Conservation (phyloP, 2,797 vertebrate species). For the Carapus acus region DNA sequence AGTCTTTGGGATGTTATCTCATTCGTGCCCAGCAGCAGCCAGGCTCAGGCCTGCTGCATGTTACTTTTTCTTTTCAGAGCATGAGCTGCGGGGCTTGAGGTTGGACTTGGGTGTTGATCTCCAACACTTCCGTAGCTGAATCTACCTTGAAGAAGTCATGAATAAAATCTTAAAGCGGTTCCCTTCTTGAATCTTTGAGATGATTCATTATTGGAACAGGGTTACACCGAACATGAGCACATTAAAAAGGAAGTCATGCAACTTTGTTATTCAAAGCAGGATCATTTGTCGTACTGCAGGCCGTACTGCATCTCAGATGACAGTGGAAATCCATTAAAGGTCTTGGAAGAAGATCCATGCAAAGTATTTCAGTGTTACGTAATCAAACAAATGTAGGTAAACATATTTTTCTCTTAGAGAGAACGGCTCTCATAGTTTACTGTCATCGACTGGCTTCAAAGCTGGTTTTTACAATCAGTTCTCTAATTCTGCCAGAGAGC, state of each 20-base stretch:
- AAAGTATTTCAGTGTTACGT: conserved; percentile 29
- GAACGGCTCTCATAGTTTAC: conserved; percentile 39
- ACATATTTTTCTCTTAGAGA: conserved; percentile 32
- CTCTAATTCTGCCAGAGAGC: conserved; percentile 60
- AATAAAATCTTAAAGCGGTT: conserved; percentile 6
- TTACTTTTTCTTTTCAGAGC: conserved; percentile 9
- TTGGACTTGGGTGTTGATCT: conserved; percentile 5
- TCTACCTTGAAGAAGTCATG: conserved; percentile 28
- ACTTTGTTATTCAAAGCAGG: background rate
- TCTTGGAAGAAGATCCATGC: background rate
- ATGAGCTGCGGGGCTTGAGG: conserved; percentile 7
- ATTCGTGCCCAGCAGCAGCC: background rate
- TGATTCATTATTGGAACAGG: too few species aligned
- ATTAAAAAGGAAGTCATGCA: background rate
- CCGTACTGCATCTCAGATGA: background rate
- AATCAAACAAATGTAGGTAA: conserved; percentile 12
- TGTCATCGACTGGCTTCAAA: conserved; percentile 49
- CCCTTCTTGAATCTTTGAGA: too few species aligned
- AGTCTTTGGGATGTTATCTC: conserved; percentile 6
- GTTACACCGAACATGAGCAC: too few species aligned
- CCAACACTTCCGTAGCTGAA: conserved; percentile 27
- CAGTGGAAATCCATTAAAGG: background rate
- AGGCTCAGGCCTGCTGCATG: background rate
- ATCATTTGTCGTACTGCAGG: background rate
- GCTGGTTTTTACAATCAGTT: conserved; percentile 57